Evolutionary conservation across 92 coral and sea anemone genomes (phyloP).

Genomic region (Porites lobata): DNA sequence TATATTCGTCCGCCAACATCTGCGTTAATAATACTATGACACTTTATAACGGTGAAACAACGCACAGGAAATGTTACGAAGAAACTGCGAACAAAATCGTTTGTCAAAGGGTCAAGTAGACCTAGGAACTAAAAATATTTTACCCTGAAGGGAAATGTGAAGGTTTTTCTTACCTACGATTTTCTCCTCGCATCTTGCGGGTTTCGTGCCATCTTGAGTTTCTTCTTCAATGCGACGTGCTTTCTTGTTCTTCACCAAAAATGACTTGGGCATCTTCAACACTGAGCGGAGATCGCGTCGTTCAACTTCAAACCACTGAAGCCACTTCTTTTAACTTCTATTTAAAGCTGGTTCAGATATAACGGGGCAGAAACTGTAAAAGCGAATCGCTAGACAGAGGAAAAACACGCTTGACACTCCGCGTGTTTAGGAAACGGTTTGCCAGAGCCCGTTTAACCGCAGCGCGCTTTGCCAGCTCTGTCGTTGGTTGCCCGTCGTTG

Average conservation of each 20-base stretch:
- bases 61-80: constrained; percentile 85
- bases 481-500: constrained; percentile 17
- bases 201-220: constrained; percentile 34
- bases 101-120: constrained; percentile 83
- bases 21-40: constrained; percentile 57
- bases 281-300: constrained; percentile 31
- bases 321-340: constrained; percentile 32
- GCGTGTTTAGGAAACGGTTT: constrained; percentile 37
- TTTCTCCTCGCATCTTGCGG: constrained; percentile 11
- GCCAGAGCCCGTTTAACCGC: constrained; percentile 40
- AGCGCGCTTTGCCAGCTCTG: constrained; percentile 25
- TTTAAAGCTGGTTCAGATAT: constrained; percentile 30
- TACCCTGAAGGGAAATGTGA: constrained; percentile 23
- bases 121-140: constrained; percentile 27
- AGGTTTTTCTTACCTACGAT: constrained; percentile 54
- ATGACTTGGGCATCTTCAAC: constrained; percentile 90
- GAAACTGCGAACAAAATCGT: constrained; percentile 72
- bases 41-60: constrained; percentile 89
- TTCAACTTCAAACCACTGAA: constrained; percentile 34
- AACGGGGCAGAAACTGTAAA: constrained; percentile 14
- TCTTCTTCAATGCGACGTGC: constrained; percentile 57
- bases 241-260: constrained; percentile 89
- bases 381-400: constrained; percentile 15
- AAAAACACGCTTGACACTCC: not conserved
- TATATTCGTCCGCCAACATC: constrained; percentile 41